phyloP scores from a whole-genome alignment of 1,140 invertebrate genomes.

The Vanessa atalanta region DNA sequence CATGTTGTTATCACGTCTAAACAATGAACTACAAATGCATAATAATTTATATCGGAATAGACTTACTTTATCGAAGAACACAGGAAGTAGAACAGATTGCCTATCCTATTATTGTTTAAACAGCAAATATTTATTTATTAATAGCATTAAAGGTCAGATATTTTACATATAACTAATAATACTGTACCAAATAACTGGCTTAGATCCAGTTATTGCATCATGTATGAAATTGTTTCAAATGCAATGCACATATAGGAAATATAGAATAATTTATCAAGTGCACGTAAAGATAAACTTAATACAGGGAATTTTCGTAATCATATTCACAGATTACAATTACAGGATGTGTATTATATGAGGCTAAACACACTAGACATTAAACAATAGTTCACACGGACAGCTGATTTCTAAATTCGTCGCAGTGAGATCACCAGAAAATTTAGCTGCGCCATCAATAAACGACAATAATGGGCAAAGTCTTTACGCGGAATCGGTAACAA shows the following conservation, averaged over 20 bases:
- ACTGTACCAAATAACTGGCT: conserved; percentile 22
- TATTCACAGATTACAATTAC: neutral
- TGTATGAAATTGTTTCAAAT: conserved; percentile 25
- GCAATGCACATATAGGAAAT: conserved; percentile 30
- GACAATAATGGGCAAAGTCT: conserved; percentile 30
- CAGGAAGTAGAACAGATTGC: conserved; percentile 6
- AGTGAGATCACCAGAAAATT: conserved; percentile 46
- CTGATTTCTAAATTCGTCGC: conserved; percentile 52
- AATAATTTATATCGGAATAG: neutral
- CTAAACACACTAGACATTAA: conserved; percentile 18
- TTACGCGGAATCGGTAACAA: conserved; percentile 24
- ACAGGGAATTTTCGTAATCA: neutral
- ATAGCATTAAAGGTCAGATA: neutral
- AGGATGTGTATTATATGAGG: neutral
- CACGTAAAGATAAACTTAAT: neutral
- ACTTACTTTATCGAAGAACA: neutral
- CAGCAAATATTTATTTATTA: neutral
- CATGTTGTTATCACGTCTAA: neutral
- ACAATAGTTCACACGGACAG: conserved; percentile 45
- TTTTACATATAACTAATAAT: neutral
- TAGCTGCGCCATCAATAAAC: conserved; percentile 36
- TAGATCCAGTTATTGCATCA: conserved; percentile 33
- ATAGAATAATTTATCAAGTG: conserved; percentile 5
- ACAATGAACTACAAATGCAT: neutral
- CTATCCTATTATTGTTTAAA: neutral